These are phyloP conservation scores for Chrysotoxum bicinctum DNA, from an alignment of 2,888 invertebrate genomes.

Conservation along the genomic window DNA sequence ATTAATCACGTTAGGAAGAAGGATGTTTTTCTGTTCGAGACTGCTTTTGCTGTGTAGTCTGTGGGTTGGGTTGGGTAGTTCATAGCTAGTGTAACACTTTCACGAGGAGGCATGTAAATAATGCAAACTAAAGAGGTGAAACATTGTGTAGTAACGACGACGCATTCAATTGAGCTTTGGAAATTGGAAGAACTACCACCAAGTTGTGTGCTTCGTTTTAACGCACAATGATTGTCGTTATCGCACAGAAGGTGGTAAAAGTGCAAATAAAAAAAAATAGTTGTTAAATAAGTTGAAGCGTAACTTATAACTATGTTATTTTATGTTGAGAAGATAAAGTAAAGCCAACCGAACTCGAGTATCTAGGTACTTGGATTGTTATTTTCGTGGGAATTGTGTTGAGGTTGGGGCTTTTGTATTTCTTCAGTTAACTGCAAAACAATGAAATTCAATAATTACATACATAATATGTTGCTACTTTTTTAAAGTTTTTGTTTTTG, in stretches of 20 bases:
- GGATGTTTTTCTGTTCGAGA: neutral
- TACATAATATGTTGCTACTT: no score
- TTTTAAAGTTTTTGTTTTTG: no score
- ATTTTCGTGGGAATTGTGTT: no score
- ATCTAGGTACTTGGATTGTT: no score
- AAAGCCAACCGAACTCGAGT: no score
- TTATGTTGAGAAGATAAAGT: neutral
- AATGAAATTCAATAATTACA: no score
- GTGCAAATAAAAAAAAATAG: neutral
- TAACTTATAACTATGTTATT: constrained; percentile 2
- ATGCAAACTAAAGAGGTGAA: constrained; percentile 11
- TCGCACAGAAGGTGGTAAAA: constrained; percentile 35
- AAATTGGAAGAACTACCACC: neutral
- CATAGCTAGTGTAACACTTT: constrained; percentile 38
- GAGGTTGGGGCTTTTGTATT: no score
- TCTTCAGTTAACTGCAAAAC: no score
- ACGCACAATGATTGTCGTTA: constrained; percentile 23
- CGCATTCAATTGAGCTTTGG: neutral
- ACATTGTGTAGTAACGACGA: neutral
- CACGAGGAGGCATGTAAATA: constrained; percentile 35
- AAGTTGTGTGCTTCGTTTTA: neutral
- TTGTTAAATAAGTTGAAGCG: neutral
- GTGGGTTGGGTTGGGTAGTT: neutral
- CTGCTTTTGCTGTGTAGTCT: no score
- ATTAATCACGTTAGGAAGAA: neutral